Evolutionary conservation across 2,888 invertebrate genomes (phyloP), one percentile per base, ranked within the genome.

Genomic region (Xestia sexstrigata): DNA sequence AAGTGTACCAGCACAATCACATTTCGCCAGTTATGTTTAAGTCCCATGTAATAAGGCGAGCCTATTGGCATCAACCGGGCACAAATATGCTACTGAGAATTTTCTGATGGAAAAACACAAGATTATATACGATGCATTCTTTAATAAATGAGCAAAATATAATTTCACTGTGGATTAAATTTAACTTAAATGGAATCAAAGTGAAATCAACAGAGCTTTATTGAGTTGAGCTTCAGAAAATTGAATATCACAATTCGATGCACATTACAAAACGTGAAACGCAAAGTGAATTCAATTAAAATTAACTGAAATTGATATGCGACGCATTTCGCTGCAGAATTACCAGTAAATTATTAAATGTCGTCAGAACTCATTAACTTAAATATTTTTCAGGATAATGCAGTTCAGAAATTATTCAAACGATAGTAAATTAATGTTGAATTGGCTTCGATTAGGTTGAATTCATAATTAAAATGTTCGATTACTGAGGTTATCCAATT

Each of bases 271-370:
- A 81, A 81, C 20, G 62, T n/a, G 67, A 67, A 81, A 42, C 26
- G 17, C 20, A 20, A 69, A 35, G 26, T 8, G 35, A 52, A 75
- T 68, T 45, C 58, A 75, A 79, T 79, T 52, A 75, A 79, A 62
- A 69, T 81, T 26, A 52, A 81, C 20, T 75, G 63, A 69, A 75
- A 66, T 81, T 69, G 42, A 65, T 47, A 69, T 60, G 26, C 20
- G 58, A n/a, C n/a, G 47, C 17, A 52, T 45, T 55, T 30, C 23
- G 20, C 39, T 30, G 9, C 39, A 63, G 67, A 79, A 79, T 79
- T 67, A n/a, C 60, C 35, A 15, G 52, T 67, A 30, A 81, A 63
- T 67, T 30, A 62, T 47, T 62, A 55, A 66, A 67, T n/a, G 8
- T 30, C 20, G 13, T 11, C 55, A 23, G 45, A 30, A 67, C 8